phyloP scores from a whole-genome alignment of 2,888 invertebrate species.

The Hypselothyrea guttata region DNA sequence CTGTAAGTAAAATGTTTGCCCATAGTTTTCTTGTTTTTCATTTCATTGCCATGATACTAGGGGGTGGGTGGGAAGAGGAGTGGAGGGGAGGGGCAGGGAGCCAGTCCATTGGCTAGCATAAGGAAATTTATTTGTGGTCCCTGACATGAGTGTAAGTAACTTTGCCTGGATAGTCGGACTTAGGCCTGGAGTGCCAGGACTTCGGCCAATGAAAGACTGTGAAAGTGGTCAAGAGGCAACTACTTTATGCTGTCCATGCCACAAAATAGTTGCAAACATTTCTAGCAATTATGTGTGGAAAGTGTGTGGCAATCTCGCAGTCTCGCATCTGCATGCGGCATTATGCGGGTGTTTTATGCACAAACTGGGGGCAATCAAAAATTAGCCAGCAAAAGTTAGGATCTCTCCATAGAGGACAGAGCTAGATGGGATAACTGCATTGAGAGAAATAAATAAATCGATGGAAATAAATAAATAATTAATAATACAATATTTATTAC shows the following conservation, averaged over 20 bases:
- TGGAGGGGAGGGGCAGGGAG: neutral
- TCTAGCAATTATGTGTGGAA: constrained; percentile 64
- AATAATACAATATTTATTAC: no score
- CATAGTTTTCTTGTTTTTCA: constrained; percentile 51
- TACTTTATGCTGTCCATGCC: neutral
- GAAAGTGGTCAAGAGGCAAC: neutral
- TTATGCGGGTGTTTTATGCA: neutral
- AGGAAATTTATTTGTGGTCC: constrained; percentile 60
- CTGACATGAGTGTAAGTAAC: constrained; percentile 52
- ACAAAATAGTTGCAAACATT: constrained; percentile 58
- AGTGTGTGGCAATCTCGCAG: constrained; percentile 23
- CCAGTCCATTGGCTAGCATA: constrained; percentile 20
- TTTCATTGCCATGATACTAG: neutral
- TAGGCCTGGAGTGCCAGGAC: constrained; percentile 6
- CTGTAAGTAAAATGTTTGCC: constrained; percentile 65
- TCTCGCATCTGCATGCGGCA: neutral
- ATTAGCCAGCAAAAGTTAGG: constrained; percentile 34
- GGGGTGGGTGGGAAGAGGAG: neutral
- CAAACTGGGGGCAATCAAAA: constrained; percentile 46
- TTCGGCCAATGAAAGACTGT: neutral
- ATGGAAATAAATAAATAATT: no score
- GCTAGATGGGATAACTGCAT: no score
- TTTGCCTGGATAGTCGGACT: constrained; percentile 32
- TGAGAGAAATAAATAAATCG: no score
- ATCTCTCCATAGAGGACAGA: no score